Conservation (phyloP, 1,140 invertebrate genomes). For the Caenorhabditis brenneri region DNA sequence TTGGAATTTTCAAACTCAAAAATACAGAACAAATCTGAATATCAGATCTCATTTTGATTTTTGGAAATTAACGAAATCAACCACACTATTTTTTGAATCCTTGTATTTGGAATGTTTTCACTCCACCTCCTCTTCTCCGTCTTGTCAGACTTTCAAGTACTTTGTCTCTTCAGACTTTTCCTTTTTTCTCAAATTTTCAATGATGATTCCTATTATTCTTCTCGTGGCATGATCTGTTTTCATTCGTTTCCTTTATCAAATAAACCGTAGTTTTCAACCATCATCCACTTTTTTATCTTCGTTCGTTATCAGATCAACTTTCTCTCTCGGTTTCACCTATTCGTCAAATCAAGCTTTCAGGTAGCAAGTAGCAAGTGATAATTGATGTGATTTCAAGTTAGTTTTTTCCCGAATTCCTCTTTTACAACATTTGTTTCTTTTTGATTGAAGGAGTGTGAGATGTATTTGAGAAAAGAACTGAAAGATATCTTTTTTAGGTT, state of each 20-base stretch:
- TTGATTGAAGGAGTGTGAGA: not conserved
- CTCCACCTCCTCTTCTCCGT: not conserved
- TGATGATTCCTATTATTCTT: not conserved
- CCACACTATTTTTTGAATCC: not conserved
- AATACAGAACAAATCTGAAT: too few relatives aligned
- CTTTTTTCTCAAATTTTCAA: not conserved
- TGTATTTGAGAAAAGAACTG: not conserved
- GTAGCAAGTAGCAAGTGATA: constrained; percentile 7
- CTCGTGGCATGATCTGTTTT: too few relatives aligned
- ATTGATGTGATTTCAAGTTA: constrained; percentile 20
- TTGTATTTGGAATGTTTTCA: too few relatives aligned
- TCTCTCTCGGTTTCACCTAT: constrained; percentile 3
- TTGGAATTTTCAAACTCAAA: not conserved
- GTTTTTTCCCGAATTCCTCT: not conserved
- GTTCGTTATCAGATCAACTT: constrained; percentile 9
- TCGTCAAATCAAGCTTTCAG: constrained; percentile 43
- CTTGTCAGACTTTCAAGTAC: constrained; percentile 16
- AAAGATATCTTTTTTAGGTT: not conserved
- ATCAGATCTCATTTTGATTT: not conserved
- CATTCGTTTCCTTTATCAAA: not conserved
- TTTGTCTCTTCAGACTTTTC: constrained; percentile 5
- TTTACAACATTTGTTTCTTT: not conserved
- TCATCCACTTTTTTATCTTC: not conserved
- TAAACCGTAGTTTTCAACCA: not conserved
- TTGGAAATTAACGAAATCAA: not conserved